Evolutionary conservation across 2,888 invertebrate species (phyloP), one percentile per base, ranked within the genome.

Genomic region (Himalopsyche japonica): DNA sequence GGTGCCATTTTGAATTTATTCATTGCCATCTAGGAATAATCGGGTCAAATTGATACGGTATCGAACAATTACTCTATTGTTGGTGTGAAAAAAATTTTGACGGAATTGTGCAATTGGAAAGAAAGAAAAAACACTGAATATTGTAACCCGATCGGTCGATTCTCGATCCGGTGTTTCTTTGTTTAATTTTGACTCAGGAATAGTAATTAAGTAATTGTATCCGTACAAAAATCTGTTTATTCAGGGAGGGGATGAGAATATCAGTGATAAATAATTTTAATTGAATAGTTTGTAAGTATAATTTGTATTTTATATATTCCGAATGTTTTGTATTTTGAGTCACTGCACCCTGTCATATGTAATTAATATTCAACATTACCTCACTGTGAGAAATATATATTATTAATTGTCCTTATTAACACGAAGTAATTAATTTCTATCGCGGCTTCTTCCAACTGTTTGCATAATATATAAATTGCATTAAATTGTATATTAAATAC

Each of bases 171-270:
- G 32, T 32, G 32, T 32, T n/a, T n/a, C 37, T 37, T 37, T 37
- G 15, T 43, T 43, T 12, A 43, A 86, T 20, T 37, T 47, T 76
- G 48, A 30, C 47, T 81, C 79, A 82, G 81, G 43, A 37, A n/a
- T 82, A 85, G 76, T 84, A 49, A 57, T 87, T 85, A 81, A 87
- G 87, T 87, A 87, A 87, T n/a, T 87, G 12, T 86, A 87, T 87
- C 82, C 27, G 70, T 70, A 70, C 70, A 70, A 70, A 70, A 27
- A 27, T 70, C 70, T 70, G 70, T 30, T 30, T 27, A 70, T 70
- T 70, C 27, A 70, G 80, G 86, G 82, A 80, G 81, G 64, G 20
- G 80, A 49, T 81, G 37, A 77, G 32, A 64, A 47, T 79, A 30
- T 70, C 76, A 80, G 47, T 79, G 79, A 57, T 49, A 84, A 10